phyloP scores from a whole-genome alignment of 2,888 invertebrate species.

The Tetheella fluctuosa region DNA sequence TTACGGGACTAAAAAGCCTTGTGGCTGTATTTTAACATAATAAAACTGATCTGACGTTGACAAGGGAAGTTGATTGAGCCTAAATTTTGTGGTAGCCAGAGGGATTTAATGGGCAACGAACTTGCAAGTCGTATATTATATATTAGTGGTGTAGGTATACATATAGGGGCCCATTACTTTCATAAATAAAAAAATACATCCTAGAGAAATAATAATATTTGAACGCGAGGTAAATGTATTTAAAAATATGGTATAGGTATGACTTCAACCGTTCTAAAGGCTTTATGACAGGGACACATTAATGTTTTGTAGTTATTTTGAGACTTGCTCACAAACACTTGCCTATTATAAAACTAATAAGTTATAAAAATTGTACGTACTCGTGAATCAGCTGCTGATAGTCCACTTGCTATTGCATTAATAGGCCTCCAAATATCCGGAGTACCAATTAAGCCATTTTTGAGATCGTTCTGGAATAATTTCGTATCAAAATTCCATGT shows the following conservation, averaged over 20 bases:
- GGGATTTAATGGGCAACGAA: too few species aligned
- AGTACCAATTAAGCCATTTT: slow-evolving; percentile 85
- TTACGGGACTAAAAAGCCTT: background rate
- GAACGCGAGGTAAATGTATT: too few species aligned
- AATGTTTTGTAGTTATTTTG: background rate
- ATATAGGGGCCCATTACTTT: too few species aligned
- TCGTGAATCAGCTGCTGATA: slow-evolving; percentile 79
- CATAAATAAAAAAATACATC: too few species aligned
- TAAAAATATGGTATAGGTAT: too few species aligned
- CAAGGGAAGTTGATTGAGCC: too few species aligned
- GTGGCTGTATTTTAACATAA: background rate
- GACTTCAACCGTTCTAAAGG: too few species aligned
- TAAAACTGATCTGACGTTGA: too few species aligned
- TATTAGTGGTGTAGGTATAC: too few species aligned
- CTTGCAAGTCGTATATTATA: background rate
- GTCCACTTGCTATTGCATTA: slow-evolving; percentile 86
- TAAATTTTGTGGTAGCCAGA: too few species aligned
- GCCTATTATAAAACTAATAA: background rate
- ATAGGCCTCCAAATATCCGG: slow-evolving; percentile 89
- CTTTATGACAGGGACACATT: background rate
- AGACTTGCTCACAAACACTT: background rate
- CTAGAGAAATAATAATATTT: too few species aligned
- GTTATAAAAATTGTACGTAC: slow-evolving; percentile 57
- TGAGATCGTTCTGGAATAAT: slow-evolving; percentile 85
- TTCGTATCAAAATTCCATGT: slow-evolving; percentile 87